Conservation (phyloP, 1,140 invertebrate genomes). For the Brachionus calyciflorus region DNA sequence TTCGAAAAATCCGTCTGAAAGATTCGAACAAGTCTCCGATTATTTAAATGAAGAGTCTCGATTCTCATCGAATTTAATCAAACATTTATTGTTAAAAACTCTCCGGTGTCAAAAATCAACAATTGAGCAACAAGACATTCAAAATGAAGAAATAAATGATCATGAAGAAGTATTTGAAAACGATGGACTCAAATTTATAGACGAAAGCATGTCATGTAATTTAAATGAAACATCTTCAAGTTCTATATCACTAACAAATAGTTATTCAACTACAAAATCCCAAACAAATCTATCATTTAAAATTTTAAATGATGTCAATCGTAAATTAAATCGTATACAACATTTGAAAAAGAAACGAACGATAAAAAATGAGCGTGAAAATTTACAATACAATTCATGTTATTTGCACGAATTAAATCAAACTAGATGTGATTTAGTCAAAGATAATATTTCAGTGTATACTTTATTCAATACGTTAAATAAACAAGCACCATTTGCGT, state of each 20-base stretch:
- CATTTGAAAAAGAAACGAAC: constrained; percentile 13
- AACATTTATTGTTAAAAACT: neutral
- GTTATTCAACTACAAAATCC: neutral
- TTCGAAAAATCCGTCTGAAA: neutral
- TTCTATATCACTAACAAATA: neutral
- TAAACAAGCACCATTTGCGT: constrained; percentile 9
- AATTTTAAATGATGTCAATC: neutral
- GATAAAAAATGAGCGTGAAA: neutral
- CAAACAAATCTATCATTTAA: constrained; percentile 3
- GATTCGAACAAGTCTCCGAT: neutral
- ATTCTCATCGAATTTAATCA: constrained; percentile 1
- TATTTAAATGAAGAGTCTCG: too few species aligned
- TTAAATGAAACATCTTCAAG: neutral
- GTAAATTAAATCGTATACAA: constrained; percentile 11
- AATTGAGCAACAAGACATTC: neutral
- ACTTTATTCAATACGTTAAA: constrained; percentile 5
- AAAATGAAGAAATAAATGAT: too few species aligned
- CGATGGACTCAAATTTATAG: neutral
- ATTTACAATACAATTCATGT: neutral
- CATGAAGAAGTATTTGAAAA: too few species aligned
- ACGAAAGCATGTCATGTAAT: constrained; percentile 7
- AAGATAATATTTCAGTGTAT: constrained; percentile 12
- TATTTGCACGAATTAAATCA: constrained; percentile 5
- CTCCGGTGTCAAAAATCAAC: neutral
- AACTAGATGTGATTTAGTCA: neutral